Base-by-base conservation (phyloP, 92 coral and sea anemone genomes). In the Epizoanthus fatuus region DNA sequence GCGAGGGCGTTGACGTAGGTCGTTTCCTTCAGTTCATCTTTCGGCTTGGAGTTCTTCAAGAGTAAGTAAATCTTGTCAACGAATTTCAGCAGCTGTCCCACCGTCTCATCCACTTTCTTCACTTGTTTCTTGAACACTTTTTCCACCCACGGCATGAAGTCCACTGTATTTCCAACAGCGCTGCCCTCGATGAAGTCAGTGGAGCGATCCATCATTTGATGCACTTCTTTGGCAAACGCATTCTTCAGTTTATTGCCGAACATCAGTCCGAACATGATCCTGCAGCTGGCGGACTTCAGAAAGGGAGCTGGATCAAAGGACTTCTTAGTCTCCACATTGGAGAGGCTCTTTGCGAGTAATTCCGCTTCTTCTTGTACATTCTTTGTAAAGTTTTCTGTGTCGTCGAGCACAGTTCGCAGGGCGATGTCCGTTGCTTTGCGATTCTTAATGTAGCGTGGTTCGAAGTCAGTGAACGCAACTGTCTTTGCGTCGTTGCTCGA, bases 61-160 rank as follows among this genome's bases (percentile, higher is more conserved):
- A 90, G 62, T 38, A 45, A 44, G 88, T 93, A 92, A 16, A 97
- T 52, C 84, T 88, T 95, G 70, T 56, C 86, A 62, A 97, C 97
- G 72, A 95, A 94, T 25, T 52, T 77, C 38, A 90, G 81, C 35
- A 97, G 89, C 68, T 91, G 86, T 44, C 92, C 89, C 3, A 93
- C 94, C 19, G 98, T 75, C 25, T 87, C 92, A 65, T 93, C 94
- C n/a, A 97, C 81, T 74, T 90, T 90, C 54, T 89, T 63, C 57
- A 95, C 91, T 63, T 92, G 94, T 69, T 87, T 87, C 86, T 86
- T 84, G 69, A 95, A 92, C 16, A 95, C 89, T 35, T 87, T 86
- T 51, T 92, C 91, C 75, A 95, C 86, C 99, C 99, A 97, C 5
- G 99, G 99, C 95, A 97, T 89, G 78, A 97, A 95, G 74, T 97